Base-by-base conservation (phyloP, 1,140 invertebrate species). In the Drosophila rhopaloa region DNA sequence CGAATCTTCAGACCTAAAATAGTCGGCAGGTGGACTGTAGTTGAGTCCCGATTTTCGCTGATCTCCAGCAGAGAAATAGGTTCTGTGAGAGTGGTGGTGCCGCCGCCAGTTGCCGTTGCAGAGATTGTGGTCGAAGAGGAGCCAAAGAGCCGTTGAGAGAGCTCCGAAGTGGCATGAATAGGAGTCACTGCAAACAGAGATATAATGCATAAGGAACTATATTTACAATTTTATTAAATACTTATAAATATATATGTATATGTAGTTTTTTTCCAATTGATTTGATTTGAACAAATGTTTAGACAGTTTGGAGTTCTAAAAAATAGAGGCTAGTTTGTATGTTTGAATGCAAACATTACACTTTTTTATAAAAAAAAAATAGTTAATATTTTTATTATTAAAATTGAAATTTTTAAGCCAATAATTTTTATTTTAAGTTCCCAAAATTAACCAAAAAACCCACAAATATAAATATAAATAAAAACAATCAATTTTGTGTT, bases 141-240 rank as follows among this genome's bases (percentile, higher is more conserved):
- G n/a, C 91, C 91, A 19, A 92, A 91, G 0, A 92, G 72, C 0
- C 91, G 74, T 56, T 92, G 91, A 6, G 91, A 91, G 6, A 92
- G 76, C 61, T 92, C 91, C 5, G 91, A 73, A 14, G 89, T 76
- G 3, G 80, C 72, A 61, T 81, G 56, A 47, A 53, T 59, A 72
- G 76, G 7, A 32, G 51, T 56, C 3, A 55, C 50, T 54, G 43
- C 13, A 32, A 27, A 37, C 2, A 24, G 1, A 24, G 11, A 29
- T n/a, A 43, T 7, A 32, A 32, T 32, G 2, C 29, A 32, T 32
- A 7, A 32, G 8, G 29, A 32, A 32, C 29, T 8, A 32, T 6
- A 32, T 32, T 7, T 7, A 7, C 8, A 6, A 1, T 32, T 32
- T 32, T 8, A 32, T 32, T 32, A 7, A 32, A 32, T 32, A 32